Base-by-base conservation (phyloP, 2,113 vertebrate species). In the Anser brachyrhynchus region DNA sequence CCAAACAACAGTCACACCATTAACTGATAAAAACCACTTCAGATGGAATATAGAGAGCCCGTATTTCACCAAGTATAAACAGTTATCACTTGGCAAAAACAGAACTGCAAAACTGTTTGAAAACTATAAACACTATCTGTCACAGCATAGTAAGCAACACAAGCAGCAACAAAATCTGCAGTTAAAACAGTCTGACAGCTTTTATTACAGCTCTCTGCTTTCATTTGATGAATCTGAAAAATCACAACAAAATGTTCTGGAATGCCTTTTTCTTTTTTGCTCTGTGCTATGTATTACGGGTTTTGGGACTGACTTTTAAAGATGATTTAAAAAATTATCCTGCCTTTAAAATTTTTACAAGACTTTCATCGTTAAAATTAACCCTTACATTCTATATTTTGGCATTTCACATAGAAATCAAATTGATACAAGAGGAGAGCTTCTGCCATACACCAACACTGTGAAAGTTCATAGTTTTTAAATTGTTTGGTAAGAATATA, bases 91-190 rank as follows among this genome's bases (percentile, higher is more conserved):
- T 93, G 86, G 83, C 87, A 91, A 92, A 93, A 88, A 74, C 35
- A 79, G 64, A 37, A 85, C 75, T 9, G 17, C 74, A 90, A 39
- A 94, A 92, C 55, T 91, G 87, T 95, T 93, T 94, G 91, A 89
- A 96, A 95, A 96, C 89, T 91, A 93, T 65, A 95, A 95, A 89
- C 80, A 69, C 74, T 92, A 65, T 91, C 93, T 95, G 87, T 87
- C 91, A 97, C 89, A 92, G 87, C 84, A 93, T 1, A 84, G 77
- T 91, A 92, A 96, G 87, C 79, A 96, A 95, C 28, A 49, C 44
- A 95, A 96, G 82, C 13, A 91, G 82, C 71, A 95, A 94, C 87
- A 85, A 94, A 94, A 94, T 84, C 87, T 90, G 84, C 78, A 94
- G 84, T 91, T 95, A 93, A 78, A 95, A 84, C 78, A 92, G 31